Conservation (phyloP, 2,888 invertebrate species). For the Branchipolynoe longqiensis region DNA sequence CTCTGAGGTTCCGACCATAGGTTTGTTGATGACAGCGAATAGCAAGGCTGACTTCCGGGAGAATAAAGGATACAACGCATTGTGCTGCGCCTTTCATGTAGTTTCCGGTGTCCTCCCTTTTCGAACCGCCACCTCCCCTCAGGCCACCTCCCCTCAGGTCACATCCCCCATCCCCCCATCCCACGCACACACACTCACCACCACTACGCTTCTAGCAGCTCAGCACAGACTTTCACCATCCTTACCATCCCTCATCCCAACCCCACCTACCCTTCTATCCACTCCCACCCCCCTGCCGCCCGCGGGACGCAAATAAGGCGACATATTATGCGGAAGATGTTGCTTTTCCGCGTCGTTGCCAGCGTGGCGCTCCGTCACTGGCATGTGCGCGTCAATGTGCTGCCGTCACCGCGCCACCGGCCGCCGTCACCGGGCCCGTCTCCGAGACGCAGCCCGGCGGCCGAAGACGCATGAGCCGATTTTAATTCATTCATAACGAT, state of each 20-base stretch:
- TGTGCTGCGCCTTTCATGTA: slow-evolving; percentile 8
- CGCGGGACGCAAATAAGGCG: background rate
- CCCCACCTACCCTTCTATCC: too few species aligned
- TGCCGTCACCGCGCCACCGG: too few species aligned
- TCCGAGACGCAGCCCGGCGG: too few species aligned
- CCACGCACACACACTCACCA: background rate
- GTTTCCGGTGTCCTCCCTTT: background rate
- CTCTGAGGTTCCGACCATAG: background rate
- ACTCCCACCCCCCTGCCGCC: too few species aligned
- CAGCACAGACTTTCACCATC: too few species aligned
- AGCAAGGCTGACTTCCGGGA: background rate
- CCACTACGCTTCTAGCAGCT: background rate
- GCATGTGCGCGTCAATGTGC: too few species aligned
- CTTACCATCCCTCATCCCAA: background rate
- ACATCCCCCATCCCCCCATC: background rate
- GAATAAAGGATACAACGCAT: background rate
- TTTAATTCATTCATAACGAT: slow-evolving; percentile 55
- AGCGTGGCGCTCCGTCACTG: too few species aligned
- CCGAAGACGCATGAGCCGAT: background rate
- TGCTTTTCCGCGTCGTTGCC: background rate
- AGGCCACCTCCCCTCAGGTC: background rate
- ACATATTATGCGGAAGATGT: slow-evolving; percentile 41
- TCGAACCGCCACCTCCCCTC: background rate
- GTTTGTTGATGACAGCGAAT: slow-evolving; percentile 3
- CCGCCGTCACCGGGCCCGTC: too few species aligned